These are phyloP conservation scores for Dinothrombium tinctorium DNA, from an alignment of 1,140 invertebrate genomes.

Conservation along the genomic window DNA sequence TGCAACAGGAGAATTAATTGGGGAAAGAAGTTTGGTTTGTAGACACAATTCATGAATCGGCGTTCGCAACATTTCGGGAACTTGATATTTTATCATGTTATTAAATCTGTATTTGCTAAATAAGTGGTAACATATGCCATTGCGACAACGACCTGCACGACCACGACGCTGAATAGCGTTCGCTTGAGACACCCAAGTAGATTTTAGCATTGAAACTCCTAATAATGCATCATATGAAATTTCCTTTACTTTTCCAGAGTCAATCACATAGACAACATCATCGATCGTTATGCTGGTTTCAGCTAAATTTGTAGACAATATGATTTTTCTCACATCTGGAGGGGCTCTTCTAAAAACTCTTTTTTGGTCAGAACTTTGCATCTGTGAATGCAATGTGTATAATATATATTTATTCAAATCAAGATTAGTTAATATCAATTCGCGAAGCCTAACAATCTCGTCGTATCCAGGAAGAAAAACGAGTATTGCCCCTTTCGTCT, in stretches of 20 bases:
- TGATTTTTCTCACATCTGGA: slow-evolving; percentile 62
- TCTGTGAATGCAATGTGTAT: slow-evolving; percentile 42
- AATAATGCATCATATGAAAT: slow-evolving; percentile 84
- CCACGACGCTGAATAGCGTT: slow-evolving; percentile 93
- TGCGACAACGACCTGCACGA: slow-evolving; percentile 45
- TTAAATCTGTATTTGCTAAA: slow-evolving; percentile 69
- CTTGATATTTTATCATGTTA: slow-evolving; percentile 45
- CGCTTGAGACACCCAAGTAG: slow-evolving; percentile 90
- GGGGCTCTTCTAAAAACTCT: slow-evolving; percentile 58
- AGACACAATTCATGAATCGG: slow-evolving; percentile 48
- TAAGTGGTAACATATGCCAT: slow-evolving; percentile 50
- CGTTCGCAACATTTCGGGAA: slow-evolving; percentile 73
- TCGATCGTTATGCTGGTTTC: slow-evolving; percentile 98
- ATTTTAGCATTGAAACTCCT: slow-evolving; percentile 67
- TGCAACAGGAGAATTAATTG: slow-evolving; percentile 17
- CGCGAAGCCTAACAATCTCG: slow-evolving; percentile 73
- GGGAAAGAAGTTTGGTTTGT: slow-evolving; percentile 3
- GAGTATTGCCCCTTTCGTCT: slow-evolving; percentile 50
- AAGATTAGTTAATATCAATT: slow-evolving; percentile 27
- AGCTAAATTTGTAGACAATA: slow-evolving; percentile 96
- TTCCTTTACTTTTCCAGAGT: slow-evolving; percentile 82
- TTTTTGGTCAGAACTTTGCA: slow-evolving; percentile 67
- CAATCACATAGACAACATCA: slow-evolving; percentile 87
- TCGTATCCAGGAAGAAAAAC: slow-evolving; percentile 84
- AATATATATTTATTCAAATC: background rate